Base-by-base conservation (phyloP, 2,888 invertebrate species). In the Glaucopsyche alexis region DNA sequence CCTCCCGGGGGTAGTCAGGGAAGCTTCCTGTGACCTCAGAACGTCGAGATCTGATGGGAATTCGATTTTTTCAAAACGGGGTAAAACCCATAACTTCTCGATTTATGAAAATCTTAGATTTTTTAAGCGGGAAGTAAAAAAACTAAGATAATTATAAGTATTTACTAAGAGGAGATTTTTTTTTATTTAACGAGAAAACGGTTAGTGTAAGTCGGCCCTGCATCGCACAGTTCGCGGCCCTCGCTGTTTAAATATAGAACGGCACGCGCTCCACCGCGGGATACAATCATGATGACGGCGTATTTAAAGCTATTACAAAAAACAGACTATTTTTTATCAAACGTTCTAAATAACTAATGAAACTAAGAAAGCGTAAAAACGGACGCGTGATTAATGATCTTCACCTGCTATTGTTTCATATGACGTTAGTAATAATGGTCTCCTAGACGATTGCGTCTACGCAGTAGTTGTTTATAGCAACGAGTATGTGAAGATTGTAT, bases 211-310 rank as follows among this genome's bases (percentile, higher is more conserved):
- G 80, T 80, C 82, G 84, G 86, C 85, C 87, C 85, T 85, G 81
- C 81, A 78, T 71, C 75, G 81, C 82, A 80, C 81, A 81, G 82
- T 83, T 79, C 82, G 83, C 87, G 87, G 89, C 90, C 90, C 91
- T 90, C 90, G 87, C 85, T 77, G 83, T 83, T 84, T 92, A 91
- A 85, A 91, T 91, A 87, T 92, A 92, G 91, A 87, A 80, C 86
- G 82, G 86, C 86, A 83, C 79, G 81, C 80, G 77, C 81, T 76
- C 80, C 84, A 82, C 83, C 82, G 82, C 87, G 83, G 82, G 85
- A 85, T 85, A 89, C 88, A 88, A 88, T 88, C 86, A 83, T 83
- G 85, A 85, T 87, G 84, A 87, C 86, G 83, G 85, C 87, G 87
- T 78, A 79, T 80, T 80, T 79, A 78, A 79, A 77, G 77, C 77